Percentiles rank a stretch among this genome's conserved stretches.
phyloP scores from a whole-genome alignment of 2,888 invertebrate species.

The Cataglyphis albicans region DNA sequence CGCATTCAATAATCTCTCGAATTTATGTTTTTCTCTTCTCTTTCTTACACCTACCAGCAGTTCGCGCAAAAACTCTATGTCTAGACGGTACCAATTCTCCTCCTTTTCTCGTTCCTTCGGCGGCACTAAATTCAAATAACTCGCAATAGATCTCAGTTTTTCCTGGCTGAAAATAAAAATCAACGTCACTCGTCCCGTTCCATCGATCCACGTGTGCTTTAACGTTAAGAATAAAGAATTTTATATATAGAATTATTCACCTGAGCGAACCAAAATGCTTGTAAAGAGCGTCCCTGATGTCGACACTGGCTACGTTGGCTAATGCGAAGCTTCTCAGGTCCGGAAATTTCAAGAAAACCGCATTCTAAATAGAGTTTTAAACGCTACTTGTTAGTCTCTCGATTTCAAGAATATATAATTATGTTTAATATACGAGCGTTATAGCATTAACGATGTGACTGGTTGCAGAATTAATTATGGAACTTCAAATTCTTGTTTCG shows the following conservation, averaged over 20 bases:
- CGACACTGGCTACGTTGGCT: constrained; percentile 98
- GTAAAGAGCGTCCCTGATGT: constrained; percentile 93
- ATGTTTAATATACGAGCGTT: background rate
- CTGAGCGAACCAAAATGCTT: constrained; percentile 94
- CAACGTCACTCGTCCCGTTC: background rate
- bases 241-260: constrained; percentile 82
- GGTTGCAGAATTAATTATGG: constrained; percentile 31
- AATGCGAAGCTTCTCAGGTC: constrained; percentile 95
- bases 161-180: constrained; percentile 87
- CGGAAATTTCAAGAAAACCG: constrained; percentile 96
- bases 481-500: background rate
- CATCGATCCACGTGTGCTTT: background rate
- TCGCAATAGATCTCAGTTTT: constrained; percentile 94
- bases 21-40: background rate
- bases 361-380: constrained; percentile 89
- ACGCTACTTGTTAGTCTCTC: constrained; percentile 42
- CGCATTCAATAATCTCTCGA: background rate
- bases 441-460: constrained; percentile 29
- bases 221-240: background rate
- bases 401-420: constrained; percentile 35
- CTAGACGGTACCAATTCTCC: constrained; percentile 92
- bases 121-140: constrained; percentile 95
- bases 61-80: constrained; percentile 94
- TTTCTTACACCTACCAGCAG: constrained; percentile 90
- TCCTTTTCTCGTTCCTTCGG: constrained; percentile 89